phyloP scores from a whole-genome alignment of 2,797 vertebrate genomes.

The Spatula versicolor region DNA sequence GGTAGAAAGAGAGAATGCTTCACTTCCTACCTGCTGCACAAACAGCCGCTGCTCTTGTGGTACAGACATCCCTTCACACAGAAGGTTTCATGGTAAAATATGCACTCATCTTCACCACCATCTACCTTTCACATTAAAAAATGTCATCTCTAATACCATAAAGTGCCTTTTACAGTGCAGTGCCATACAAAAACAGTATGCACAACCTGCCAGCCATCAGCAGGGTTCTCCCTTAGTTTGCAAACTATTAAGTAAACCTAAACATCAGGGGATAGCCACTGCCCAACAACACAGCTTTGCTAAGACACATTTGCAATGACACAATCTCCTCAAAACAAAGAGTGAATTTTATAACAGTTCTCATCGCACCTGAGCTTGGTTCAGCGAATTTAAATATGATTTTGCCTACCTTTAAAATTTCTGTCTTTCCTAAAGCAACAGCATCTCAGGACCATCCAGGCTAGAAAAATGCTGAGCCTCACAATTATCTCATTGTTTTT shows the following conservation, averaged over 20 bases:
- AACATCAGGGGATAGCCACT: background rate
- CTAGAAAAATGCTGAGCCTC: background rate
- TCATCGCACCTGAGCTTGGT: background rate
- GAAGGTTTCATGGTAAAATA: background rate
- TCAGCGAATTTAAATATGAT: background rate
- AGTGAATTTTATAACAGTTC: background rate
- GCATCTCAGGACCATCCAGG: background rate
- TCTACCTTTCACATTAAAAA: background rate
- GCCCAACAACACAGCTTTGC: background rate
- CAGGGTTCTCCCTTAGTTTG: background rate
- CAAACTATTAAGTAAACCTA: background rate
- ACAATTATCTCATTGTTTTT: background rate
- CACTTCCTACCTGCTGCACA: background rate
- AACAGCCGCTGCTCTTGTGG: background rate
- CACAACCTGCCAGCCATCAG: background rate
- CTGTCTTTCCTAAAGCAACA: background rate
- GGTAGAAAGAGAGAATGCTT: background rate
- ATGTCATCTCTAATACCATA: background rate
- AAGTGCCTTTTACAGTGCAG: background rate
- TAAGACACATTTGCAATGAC: background rate
- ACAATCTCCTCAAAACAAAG: background rate
- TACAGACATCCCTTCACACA: background rate
- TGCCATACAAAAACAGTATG: background rate
- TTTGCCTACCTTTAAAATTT: background rate
- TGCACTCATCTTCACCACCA: background rate